Base-by-base conservation (phyloP, 2,113 vertebrate species). In the Sinocyclocheilus anophthalmus region DNA sequence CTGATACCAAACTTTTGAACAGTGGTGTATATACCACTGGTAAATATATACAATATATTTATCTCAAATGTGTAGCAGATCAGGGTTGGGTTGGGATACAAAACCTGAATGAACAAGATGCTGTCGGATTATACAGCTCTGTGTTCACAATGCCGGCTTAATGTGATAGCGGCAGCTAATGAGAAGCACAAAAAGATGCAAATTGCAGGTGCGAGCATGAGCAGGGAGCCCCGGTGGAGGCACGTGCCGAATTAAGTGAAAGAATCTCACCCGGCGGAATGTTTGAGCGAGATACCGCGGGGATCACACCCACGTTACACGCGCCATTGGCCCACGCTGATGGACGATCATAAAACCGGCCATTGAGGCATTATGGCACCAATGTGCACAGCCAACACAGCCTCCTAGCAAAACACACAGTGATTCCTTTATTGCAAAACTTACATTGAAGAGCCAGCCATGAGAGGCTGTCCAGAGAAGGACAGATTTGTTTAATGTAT, bases 261-360 rank as follows among this genome's bases (percentile, higher is more conserved):
- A 26, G 3, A 55, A 18, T 75, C 22, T 81, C 30, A 10, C 57
- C 14, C 48, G 84, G 81, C 5, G 3, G 57, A 85, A 85, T 86
- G 88, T 83, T 83, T 83, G 79, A 78, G 83, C 30, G 70, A 87
- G 84, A 85, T 86, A 86, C 76, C 14, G 24, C 33, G 48, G 61
- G 73, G 65, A 86, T 87, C 86, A 86, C 81, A 81, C 67, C 75
- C 18, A n/a, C 81, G 63, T 89, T 89, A 87, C 86, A 87, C 61
- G 88, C 81, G 81, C n/a, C 88, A 86, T 86, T 81, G 88, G 83
- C 76, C 18, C 72, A 61, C 73, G 22, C 80, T 87, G 75, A 89
- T 84, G 76, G 84, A 59, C 65, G 79, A 76, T 86, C 81, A 83
- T 77, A 88, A 77, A 81, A 59, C 70, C 42, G 20, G 50, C 53